Base-by-base conservation (phyloP, 2,888 invertebrate species). In the Antheraea yamamai region DNA sequence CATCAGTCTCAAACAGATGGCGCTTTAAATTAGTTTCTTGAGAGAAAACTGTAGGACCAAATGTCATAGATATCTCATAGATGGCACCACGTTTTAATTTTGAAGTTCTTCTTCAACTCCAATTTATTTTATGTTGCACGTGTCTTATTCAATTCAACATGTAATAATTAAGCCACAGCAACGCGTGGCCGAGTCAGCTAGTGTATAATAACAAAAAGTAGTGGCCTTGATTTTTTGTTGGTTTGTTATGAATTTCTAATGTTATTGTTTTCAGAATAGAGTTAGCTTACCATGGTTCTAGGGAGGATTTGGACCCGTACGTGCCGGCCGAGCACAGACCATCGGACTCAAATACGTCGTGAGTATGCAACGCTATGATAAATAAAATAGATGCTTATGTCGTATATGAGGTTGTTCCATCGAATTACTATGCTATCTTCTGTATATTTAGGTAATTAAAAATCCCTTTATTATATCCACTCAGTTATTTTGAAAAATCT, bases 251-350 rank as follows among this genome's bases (percentile, higher is more conserved):
- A 14, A 26, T 64, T 14, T 30, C 4, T 26, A 66, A 61, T 61
- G 4, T 66, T 66, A 79, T 80, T 77, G 66, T 77, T 91, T 88
- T 72, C 90, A 95, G 94, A 82, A 91, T 94, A 75, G 94, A 95
- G 78, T 83, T 95, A 71, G 92, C 94, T 0, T 92, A 92, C 85
- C 93, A 93, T 90, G 95, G 94, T 7, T 94, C 94, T 0, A 86
- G 94, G 82, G 94, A 95, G 84, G 94, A 94, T 73, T 82, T 95
- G 83, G 94, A 94, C 2, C 94, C 94, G 0, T 95, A 95, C 78
- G 86, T 92, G 3, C 95, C 95, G 0, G 87, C 94, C 0, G 88
- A 92, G 20, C 92, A 95, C 78, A 87, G 95, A 77, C 91, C 94
- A 0, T n/a, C 86, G 66, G 92, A 87, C 18, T 91, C 93, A 0